A percentile compares a stretch with the other conserved stretches of the same genome.
These are phyloP conservation scores for Gallinago solitaria DNA, from an alignment of 2,797 vertebrate genomes.

Conservation along the genomic window DNA sequence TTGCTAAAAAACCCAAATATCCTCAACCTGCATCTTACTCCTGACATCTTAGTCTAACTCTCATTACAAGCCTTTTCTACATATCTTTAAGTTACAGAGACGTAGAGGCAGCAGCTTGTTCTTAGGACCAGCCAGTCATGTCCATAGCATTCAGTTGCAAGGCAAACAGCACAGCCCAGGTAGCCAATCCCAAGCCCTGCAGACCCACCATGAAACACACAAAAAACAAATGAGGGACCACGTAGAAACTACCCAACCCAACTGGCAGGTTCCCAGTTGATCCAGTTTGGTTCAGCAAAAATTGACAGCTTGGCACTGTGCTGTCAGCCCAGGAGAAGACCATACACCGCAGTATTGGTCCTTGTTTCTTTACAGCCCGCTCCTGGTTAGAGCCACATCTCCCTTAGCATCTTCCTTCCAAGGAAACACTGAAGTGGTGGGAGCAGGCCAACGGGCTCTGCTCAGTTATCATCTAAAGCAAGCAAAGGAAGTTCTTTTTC, in stretches of 20 bases:
- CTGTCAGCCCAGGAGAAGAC: neutral
- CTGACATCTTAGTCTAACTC: neutral
- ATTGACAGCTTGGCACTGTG: neutral
- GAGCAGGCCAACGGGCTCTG: neutral
- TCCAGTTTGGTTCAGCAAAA: neutral
- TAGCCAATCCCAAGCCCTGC: neutral
- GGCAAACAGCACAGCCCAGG: neutral
- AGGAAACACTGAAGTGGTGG: neutral
- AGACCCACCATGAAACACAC: neutral
- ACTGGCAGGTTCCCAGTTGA: neutral
- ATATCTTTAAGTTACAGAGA: neutral
- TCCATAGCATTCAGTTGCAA: neutral
- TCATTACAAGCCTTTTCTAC: neutral
- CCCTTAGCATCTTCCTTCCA: neutral
- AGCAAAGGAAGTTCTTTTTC: neutral
- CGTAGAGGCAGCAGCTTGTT: neutral
- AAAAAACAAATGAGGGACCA: neutral
- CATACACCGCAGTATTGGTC: too few relatives aligned
- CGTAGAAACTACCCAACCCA: neutral
- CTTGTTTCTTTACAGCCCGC: neutral
- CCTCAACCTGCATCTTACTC: neutral
- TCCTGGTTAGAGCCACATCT: neutral
- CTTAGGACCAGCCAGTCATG: rapidly evolving
- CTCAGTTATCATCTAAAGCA: neutral
- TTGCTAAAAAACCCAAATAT: neutral